Conservation (phyloP, 2,888 invertebrate species). For the Ormyrus thymus region DNA sequence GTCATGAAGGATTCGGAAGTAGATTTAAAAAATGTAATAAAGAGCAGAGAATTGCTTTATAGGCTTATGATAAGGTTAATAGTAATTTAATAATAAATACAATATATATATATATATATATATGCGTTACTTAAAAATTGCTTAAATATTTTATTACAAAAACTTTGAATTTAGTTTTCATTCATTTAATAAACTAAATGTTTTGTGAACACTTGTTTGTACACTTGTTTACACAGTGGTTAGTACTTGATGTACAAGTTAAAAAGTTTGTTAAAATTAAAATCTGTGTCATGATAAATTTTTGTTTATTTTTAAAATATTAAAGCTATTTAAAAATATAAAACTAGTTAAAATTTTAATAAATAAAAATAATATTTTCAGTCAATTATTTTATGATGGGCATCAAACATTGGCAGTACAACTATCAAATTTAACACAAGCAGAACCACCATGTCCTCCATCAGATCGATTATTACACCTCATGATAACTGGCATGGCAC, state of each 20-base stretch:
- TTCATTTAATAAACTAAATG: too few species aligned
- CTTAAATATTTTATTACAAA: too few species aligned
- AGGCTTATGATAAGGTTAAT: conserved; percentile 92
- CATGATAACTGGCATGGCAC: conserved; percentile 88
- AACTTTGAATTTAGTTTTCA: too few species aligned
- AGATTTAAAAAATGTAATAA: conserved; percentile 87
- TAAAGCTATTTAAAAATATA: not conserved
- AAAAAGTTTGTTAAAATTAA: too few species aligned
- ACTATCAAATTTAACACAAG: conserved; percentile 88
- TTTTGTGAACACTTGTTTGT: too few species aligned
- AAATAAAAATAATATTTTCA: conserved; percentile 74
- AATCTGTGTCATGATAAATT: too few species aligned
- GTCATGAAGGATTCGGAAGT: conserved; percentile 76
- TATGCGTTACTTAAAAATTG: too few species aligned
- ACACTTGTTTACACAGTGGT: too few species aligned
- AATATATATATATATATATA: not conserved
- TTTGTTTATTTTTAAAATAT: too few species aligned
- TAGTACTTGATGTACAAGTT: too few species aligned
- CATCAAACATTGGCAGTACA: conserved; percentile 93
- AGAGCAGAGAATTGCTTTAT: conserved; percentile 91
- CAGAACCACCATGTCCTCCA: conserved; percentile 95
- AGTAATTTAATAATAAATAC: conserved; percentile 10
- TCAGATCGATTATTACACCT: conserved; percentile 94
- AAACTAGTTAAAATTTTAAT: not conserved
- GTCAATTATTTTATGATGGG: conserved; percentile 98